phyloP scores from a whole-genome alignment of 2,797 vertebrate genomes.

The Centroberyx gerrardi region DNA sequence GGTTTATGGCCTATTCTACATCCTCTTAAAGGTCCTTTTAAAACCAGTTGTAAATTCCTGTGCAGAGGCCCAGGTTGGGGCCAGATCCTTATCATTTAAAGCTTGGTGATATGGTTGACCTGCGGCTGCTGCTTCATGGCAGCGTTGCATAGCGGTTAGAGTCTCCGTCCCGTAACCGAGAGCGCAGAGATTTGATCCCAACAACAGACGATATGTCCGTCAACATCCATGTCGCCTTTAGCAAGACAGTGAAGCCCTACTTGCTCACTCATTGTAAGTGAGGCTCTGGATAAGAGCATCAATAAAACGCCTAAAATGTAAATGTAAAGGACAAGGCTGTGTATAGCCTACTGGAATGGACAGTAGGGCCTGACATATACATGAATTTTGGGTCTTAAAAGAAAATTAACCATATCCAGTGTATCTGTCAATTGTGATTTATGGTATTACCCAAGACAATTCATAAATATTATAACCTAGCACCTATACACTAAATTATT shows the following conservation, averaged over 20 bases:
- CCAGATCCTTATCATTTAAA: slow-evolving; percentile 58
- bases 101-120: slow-evolving; percentile 59
- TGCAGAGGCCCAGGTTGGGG: slow-evolving; percentile 35
- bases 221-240: slow-evolving; percentile 7
- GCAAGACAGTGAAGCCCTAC: not conserved
- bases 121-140: not conserved
- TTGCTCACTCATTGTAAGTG: not conserved
- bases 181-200: slow-evolving; percentile 28
- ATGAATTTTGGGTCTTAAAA: not conserved
- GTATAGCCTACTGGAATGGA: not conserved
- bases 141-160: slow-evolving; percentile 10
- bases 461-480: slow-evolving; percentile 22
- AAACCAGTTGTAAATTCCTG: slow-evolving; percentile 77
- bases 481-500: not conserved
- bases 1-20: slow-evolving; percentile 75
- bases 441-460: not conserved
- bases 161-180: not conserved
- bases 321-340: not conserved
- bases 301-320: not conserved
- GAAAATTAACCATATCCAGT: no score
- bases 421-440: slow-evolving; percentile 26
- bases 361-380: not conserved
- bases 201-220: slow-evolving; percentile 12
- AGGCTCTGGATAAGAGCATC: not conserved
- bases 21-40: slow-evolving; percentile 75